Conservation (phyloP, 2,113 vertebrate species). For the Engraulis encrasicolus region DNA sequence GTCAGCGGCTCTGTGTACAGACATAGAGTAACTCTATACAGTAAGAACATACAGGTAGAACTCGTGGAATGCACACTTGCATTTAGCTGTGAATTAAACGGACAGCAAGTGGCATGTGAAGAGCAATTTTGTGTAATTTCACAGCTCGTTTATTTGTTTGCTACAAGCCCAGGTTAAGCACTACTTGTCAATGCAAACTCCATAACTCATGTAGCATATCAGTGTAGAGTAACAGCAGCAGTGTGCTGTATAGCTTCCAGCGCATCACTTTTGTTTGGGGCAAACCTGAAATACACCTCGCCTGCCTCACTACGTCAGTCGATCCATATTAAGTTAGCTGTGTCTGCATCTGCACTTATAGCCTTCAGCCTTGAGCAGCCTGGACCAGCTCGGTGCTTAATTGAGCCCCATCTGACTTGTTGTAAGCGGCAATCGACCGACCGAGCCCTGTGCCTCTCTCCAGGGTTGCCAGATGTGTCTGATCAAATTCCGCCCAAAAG, state of each 20-base stretch:
- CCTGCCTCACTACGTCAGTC: neutral
- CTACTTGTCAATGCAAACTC: neutral
- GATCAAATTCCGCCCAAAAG: no score
- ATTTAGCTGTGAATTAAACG: no score
- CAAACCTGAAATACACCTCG: neutral
- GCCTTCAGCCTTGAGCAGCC: neutral
- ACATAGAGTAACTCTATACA: no score
- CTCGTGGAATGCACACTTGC: no score
- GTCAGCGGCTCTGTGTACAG: no score
- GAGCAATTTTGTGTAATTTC: neutral
- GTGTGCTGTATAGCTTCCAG: neutral
- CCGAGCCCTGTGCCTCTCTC: no score
- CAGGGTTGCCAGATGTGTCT: no score
- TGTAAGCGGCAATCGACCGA: neutral
- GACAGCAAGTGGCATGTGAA: neutral
- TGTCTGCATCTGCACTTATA: conserved; percentile 34
- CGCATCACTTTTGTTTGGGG: neutral
- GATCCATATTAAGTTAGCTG: conserved; percentile 50
- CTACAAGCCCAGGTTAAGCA: neutral
- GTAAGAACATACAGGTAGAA: no score
- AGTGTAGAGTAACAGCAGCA: conserved; percentile 11
- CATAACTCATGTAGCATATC: neutral
- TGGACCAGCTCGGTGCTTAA: neutral
- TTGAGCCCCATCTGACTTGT: conserved; percentile 20
- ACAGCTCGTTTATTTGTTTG: neutral